Percentiles rank a stretch among this genome's conserved stretches.
phyloP scores from a whole-genome alignment of 2,888 invertebrate species.

The Nomada goodeniana region DNA sequence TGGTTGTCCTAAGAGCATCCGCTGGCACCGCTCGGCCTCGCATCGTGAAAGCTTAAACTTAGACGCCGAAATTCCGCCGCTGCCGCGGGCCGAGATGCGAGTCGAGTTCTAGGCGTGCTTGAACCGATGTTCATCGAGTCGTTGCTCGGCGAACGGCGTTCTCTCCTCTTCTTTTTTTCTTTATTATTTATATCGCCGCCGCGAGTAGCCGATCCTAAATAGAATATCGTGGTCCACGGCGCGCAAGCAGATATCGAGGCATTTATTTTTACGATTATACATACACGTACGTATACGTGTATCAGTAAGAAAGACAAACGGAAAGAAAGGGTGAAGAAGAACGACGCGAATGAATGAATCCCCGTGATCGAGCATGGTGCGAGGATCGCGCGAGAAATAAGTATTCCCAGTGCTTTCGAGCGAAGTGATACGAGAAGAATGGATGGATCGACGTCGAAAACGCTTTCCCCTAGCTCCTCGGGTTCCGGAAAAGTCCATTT shows the following conservation, averaged over 20 bases:
- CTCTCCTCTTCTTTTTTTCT: not conserved
- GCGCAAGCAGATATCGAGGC: conserved; percentile 28
- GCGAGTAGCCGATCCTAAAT: conserved; percentile 10
- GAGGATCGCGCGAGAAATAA: not conserved
- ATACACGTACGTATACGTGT: too few species aligned
- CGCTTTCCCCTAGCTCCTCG: conserved; percentile 59
- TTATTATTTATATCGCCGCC: not conserved
- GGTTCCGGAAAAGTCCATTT: conserved; percentile 58
- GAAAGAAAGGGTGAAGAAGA: not conserved
- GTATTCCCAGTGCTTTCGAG: not conserved
- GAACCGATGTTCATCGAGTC: not conserved
- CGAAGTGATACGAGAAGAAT: conserved; percentile 1
- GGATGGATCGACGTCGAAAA: conserved; percentile 41
- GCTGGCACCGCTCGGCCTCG: conserved; percentile 27
- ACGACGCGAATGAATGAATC: not conserved
- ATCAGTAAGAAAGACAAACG: not conserved
- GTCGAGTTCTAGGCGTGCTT: conserved; percentile 3
- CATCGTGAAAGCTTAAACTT: conserved; percentile 44
- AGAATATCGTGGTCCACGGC: conserved; percentile 7
- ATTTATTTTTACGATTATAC: conserved; percentile 49
- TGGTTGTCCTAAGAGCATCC: conserved; percentile 9
- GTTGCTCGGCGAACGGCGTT: not conserved
- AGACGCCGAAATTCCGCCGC: conserved; percentile 44
- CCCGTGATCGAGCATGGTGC: not conserved
- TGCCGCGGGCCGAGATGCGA: conserved; percentile 38